Evolutionary conservation across 2,888 invertebrate genomes (phyloP), one percentile per base, ranked within the genome.

Genomic region (Quadriops clusia): DNA sequence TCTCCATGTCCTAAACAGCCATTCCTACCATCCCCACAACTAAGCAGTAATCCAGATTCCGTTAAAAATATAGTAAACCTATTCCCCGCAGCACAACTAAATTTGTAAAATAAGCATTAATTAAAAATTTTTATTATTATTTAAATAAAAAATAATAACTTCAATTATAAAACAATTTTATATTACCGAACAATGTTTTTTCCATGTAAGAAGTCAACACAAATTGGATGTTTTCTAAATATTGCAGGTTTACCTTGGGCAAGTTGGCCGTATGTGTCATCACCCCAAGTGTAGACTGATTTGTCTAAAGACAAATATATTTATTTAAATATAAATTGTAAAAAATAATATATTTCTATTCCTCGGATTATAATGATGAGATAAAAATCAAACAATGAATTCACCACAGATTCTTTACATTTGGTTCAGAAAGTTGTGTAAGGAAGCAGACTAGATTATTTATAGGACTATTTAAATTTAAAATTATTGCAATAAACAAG

Each of bases 261-360:
- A 25, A 82, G 57, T 50, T 81, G 77, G 1, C 80, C 80, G 45
- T 66, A 62, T 5, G 58, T 54, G 11, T 76, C 76, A 46, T 72
- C 70, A 10, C 81, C 81, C 78, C 80, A 81, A 1, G 72, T 67
- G 49, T 70, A 80, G 2, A 77, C 74, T 18, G 69, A 59, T 12
- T 68, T 65, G 50, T 79, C 77, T 57, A 33, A 14, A 41, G 37
- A 25, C 23, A 28, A 26, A 27, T 16, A 3, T 21, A 17, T 21
- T 13, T 20, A 32, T 9, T 23, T 16, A 23, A 12, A 21, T 32
- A 17, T 36, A 16, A 35, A 28, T 20, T 22, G 26, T 29, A 33
- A 23, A 23, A 37, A 12, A 17, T 17, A n/a, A 38, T 30, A 27
- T n/a, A 25, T 30, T 11, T 12, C 18, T 21, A 8, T n/a, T n/a